Conservation (phyloP, 2,113 vertebrate species). For the Coturnix japonica region DNA sequence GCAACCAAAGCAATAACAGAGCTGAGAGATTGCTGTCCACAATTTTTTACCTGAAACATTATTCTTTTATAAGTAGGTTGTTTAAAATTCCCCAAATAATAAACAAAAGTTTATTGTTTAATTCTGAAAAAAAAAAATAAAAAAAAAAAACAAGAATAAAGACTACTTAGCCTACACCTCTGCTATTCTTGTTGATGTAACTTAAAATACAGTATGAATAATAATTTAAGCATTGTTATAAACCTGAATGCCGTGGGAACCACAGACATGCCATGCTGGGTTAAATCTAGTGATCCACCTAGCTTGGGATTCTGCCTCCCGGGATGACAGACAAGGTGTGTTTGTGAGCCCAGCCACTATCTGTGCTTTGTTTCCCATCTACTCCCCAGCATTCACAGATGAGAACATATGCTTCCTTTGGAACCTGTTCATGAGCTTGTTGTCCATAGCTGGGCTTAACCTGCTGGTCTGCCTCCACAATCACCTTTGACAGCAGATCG, state of each 20-base stretch:
- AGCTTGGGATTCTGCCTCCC: neutral
- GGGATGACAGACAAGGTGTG: neutral
- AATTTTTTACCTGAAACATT: neutral
- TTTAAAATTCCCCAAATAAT: neutral
- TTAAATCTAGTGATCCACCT: neutral
- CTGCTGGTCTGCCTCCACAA: neutral
- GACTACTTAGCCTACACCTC: neutral
- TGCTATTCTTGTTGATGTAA: neutral
- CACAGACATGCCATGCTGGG: neutral
- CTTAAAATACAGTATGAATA: neutral
- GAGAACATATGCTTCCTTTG: neutral
- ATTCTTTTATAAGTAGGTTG: neutral
- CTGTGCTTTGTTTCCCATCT: neutral
- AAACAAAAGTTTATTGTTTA: neutral
- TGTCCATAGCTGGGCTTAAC: accelerated
- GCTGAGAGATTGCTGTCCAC: neutral
- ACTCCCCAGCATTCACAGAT: neutral
- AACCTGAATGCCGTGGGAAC: neutral
- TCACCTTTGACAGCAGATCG: accelerated
- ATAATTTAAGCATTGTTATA: neutral
- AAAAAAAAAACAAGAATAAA: neutral
- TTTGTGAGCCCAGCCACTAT: accelerated
- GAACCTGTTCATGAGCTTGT: neutral
- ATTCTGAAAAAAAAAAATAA: neutral
- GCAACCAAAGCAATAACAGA: neutral